A percentile compares a stretch with the other conserved stretches of the same genome.
Conservation (phyloP, 1,140 invertebrate species). For the Leucophenga varia region DNA sequence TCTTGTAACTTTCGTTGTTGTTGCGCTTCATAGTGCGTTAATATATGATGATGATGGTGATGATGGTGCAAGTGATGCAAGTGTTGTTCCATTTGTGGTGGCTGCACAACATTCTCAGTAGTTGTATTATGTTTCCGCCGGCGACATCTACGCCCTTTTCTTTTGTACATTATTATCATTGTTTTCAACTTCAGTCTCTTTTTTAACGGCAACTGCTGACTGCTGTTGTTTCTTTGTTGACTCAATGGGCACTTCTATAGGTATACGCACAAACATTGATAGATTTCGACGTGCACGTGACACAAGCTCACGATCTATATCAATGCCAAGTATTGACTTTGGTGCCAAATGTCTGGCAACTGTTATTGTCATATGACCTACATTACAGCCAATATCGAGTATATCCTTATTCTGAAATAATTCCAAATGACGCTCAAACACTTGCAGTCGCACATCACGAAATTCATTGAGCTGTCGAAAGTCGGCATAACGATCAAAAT, state of each 20-base stretch:
- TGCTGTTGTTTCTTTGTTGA: neutral
- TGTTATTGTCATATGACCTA: constrained; percentile 87
- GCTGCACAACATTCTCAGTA: constrained; percentile 1
- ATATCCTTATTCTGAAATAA: constrained; percentile 90
- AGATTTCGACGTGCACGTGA: constrained; percentile 56
- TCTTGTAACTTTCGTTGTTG: constrained; percentile 25
- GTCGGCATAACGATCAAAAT: constrained; percentile 96
- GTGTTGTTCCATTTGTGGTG: constrained; percentile 6
- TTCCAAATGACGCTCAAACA: constrained; percentile 75
- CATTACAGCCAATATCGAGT: constrained; percentile 97
- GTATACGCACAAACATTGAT: constrained; percentile 48
- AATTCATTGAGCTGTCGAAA: constrained; percentile 83
- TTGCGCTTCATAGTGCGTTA: constrained; percentile 19
- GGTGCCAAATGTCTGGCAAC: constrained; percentile 85
- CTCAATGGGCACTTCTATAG: constrained; percentile 20
- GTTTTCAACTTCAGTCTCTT: too few species aligned
- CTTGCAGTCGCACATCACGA: constrained; percentile 77
- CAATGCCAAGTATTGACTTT: constrained; percentile 85
- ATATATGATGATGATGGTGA: constrained; percentile 27
- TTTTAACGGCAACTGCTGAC: neutral
- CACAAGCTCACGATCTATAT: constrained; percentile 91
- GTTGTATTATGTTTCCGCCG: neutral
- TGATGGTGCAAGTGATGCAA: constrained; percentile 10
- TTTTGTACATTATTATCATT: constrained; percentile 1
- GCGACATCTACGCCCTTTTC: constrained; percentile 1